Evolutionary conservation across 2,797 vertebrate genomes (phyloP).

Genomic region (Rhabdophis nuchalis): DNA sequence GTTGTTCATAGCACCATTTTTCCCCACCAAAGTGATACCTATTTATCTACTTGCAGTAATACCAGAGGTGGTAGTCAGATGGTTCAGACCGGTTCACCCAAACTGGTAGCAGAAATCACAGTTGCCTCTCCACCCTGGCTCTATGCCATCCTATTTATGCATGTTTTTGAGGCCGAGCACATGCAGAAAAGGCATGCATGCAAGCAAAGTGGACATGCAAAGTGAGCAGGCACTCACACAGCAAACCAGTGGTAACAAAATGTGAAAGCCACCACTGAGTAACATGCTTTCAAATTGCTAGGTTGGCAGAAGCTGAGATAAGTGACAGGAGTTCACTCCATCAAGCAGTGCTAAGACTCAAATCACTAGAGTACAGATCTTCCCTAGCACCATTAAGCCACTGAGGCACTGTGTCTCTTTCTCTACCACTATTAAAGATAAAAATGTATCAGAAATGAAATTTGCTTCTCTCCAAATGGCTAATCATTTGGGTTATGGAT

Average conservation of each 20-base stretch:
- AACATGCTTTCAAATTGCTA: neutral
- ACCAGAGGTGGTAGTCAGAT: too few species aligned
- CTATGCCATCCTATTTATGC: too few species aligned
- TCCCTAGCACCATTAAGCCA: neutral
- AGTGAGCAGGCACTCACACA: too few species aligned
- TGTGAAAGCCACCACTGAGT: neutral
- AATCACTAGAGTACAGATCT: neutral
- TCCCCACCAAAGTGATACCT: neutral
- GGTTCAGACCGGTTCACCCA: too few species aligned
- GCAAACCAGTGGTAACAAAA: too few species aligned
- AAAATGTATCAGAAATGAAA: neutral
- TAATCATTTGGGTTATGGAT: neutral
- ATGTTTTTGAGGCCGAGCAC: too few species aligned
- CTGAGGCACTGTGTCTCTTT: neutral
- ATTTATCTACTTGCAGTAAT: neutral
- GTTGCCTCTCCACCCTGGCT: too few species aligned
- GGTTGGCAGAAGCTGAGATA: neutral
- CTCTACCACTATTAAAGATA: neutral
- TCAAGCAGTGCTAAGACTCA: neutral
- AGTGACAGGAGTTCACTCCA: neutral
- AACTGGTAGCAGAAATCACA: too few species aligned
- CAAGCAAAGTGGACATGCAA: too few species aligned
- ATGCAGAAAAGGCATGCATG: too few species aligned
- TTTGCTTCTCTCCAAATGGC: neutral
- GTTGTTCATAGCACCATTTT: neutral